A percentile compares a stretch with the other conserved stretches of the same genome.
Evolutionary conservation across 2,113 vertebrate genomes (phyloP).

Genomic region (Bufo gargarizans): DNA sequence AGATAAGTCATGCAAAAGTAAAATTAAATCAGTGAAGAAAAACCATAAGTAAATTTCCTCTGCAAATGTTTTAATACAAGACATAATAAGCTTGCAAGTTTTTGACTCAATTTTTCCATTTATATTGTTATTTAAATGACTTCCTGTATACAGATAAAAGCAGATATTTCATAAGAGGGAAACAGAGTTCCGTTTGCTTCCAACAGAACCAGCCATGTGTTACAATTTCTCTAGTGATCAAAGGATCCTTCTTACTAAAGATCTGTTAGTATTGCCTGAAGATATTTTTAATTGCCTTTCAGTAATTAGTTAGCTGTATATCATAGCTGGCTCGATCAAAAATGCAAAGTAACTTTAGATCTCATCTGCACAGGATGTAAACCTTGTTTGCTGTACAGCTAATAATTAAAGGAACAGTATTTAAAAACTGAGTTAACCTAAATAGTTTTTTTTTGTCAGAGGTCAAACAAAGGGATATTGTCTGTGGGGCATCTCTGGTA

Average conservation of each 20-base stretch:
- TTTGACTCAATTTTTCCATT: not conserved
- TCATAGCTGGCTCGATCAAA: constrained; percentile 30
- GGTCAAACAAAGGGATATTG: no score
- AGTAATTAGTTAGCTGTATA: constrained; percentile 48
- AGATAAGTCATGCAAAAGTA: not conserved
- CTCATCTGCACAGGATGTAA: constrained; percentile 16
- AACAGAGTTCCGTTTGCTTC: constrained; percentile 30
- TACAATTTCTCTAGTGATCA: constrained; percentile 55
- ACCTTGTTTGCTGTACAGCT: not conserved
- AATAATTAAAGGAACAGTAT: not conserved
- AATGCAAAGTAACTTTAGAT: not conserved
- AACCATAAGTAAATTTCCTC: not conserved
- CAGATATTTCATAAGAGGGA: constrained; percentile 24
- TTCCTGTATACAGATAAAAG: constrained; percentile 24
- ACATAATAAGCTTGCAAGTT: not conserved
- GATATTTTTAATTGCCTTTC: constrained; percentile 59
- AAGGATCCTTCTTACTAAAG: constrained; percentile 56
- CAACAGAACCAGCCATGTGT: constrained; percentile 32
- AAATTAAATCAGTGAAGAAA: not conserved
- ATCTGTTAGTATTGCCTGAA: not conserved
- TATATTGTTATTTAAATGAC: constrained; percentile 30
- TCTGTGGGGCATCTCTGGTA: no score
- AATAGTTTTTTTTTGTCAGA: no score
- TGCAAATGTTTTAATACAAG: not conserved
- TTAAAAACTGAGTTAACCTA: no score